These are phyloP conservation scores for Belgica antarctica DNA, from an alignment of 2,888 invertebrate species.

Conservation along the genomic window DNA sequence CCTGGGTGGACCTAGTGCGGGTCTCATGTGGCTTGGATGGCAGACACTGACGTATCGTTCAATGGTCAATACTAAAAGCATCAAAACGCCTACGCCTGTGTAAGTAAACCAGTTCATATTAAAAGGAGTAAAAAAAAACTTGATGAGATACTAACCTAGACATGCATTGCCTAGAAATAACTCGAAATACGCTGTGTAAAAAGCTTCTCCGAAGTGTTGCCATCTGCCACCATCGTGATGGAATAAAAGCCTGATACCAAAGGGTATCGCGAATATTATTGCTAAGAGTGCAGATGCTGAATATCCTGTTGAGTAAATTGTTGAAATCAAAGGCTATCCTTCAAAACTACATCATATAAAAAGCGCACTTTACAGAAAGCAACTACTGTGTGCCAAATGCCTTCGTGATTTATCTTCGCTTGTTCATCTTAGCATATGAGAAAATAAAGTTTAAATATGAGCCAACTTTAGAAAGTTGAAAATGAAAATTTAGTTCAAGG, in stretches of 20 bases:
- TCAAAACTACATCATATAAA: no score
- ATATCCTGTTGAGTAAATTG: no score
- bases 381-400: no score
- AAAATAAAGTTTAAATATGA: neutral
- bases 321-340: no score
- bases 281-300: conserved; percentile 75
- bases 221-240: conserved; percentile 66
- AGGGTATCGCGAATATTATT: conserved; percentile 67
- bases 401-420: conserved; percentile 15
- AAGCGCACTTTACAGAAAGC: no score
- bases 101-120: no score
- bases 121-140: no score
- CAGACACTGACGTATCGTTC: conserved; percentile 74
- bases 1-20: conserved; percentile 65
- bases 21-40: conserved; percentile 66
- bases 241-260: conserved; percentile 64
- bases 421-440: neutral
- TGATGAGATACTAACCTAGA: conserved; percentile 61
- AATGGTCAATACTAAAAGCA: conserved; percentile 70
- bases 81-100: conserved; percentile 73
- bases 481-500: conserved; percentile 18
- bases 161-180: conserved; percentile 71
- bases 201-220: conserved; percentile 64
- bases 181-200: conserved; percentile 69
- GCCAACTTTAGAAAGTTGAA: neutral